phyloP scores from a whole-genome alignment of 2,888 invertebrate genomes.

The Rhamphomyia laevipes region DNA sequence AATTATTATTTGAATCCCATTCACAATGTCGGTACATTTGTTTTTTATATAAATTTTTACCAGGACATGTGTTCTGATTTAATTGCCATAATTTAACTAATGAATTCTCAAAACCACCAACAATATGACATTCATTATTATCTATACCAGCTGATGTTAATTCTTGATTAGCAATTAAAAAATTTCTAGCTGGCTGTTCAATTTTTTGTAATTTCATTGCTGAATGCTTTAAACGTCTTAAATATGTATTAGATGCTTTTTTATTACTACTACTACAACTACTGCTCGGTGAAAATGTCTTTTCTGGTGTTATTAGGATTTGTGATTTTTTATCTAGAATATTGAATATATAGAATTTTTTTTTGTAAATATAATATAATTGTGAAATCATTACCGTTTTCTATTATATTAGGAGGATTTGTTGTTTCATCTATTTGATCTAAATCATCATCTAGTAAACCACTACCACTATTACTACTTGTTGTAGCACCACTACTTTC shows the following conservation, averaged over 20 bases:
- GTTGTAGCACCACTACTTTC: constrained; percentile 10
- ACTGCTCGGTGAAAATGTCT: neutral
- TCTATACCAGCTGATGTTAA: constrained; percentile 29
- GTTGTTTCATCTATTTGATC: constrained; percentile 19
- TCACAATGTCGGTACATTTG: constrained; percentile 17
- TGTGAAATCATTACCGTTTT: constrained; percentile 2
- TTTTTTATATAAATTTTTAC: constrained; percentile 28
- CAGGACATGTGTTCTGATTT: constrained; percentile 27
- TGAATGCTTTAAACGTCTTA: constrained; percentile 7
- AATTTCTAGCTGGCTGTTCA: constrained; percentile 12
- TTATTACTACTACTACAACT: neutral
- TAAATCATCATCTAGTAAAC: constrained; percentile 9
- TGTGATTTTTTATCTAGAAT: neutral
- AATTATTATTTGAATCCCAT: constrained; percentile 30
- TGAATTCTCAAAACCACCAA: constrained; percentile 34
- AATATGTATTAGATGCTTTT: constrained; percentile 3
- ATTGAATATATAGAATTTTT: too few species aligned
- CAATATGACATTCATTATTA: constrained; percentile 31
- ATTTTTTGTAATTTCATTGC: constrained; percentile 7
- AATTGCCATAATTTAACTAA: constrained; percentile 34
- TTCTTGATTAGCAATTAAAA: constrained; percentile 17
- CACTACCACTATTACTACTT: constrained; percentile 4
- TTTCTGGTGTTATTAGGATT: neutral
- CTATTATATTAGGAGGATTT: neutral
- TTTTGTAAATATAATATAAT: neutral